phyloP scores from a whole-genome alignment of 2,797 vertebrate genomes.

The Sebastes glaucus region DNA sequence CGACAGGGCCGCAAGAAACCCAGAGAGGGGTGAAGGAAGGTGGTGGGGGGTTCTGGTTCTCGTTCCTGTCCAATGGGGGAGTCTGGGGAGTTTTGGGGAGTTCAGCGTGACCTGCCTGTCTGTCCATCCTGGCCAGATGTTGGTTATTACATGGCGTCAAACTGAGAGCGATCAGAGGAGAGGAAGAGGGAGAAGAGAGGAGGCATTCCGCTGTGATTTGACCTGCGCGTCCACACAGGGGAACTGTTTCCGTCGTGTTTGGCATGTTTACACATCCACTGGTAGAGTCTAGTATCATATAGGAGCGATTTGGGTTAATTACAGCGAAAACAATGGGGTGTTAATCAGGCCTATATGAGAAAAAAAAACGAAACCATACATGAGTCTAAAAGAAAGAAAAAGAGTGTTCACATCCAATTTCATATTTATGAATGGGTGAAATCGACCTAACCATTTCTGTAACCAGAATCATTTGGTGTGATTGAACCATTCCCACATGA shows the following conservation, averaged over 20 bases:
- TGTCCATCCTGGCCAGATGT: slow-evolving; percentile 75
- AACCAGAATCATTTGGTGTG: not conserved
- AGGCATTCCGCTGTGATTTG: slow-evolving; percentile 52
- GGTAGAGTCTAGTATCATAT: not conserved
- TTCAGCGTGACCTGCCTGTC: slow-evolving; percentile 64
- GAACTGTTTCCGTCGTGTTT: slow-evolving; percentile 5
- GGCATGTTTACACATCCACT: slow-evolving; percentile 1
- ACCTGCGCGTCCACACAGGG: slow-evolving; percentile 33
- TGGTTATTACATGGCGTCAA: slow-evolving; percentile 77
- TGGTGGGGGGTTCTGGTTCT: slow-evolving; percentile 65
- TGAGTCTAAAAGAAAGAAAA: not conserved
- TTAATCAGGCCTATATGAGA: not conserved
- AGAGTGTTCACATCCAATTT: not conserved
- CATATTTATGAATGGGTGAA: not conserved
- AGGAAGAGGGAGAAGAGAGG: slow-evolving; percentile 31
- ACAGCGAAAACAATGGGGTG: not conserved
- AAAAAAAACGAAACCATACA: not conserved
- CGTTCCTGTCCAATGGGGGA: slow-evolving; percentile 71
- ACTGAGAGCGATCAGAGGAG: slow-evolving; percentile 64
- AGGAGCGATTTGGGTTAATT: not conserved
- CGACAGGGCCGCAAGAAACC: slow-evolving; percentile 35
- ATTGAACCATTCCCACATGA: not conserved
- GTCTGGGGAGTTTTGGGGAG: slow-evolving; percentile 39
- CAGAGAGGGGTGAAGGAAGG: not conserved
- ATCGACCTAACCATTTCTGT: not conserved